A percentile compares a stretch with the other conserved stretches of the same genome.
These are phyloP conservation scores for Chaetodon auriga DNA, from an alignment of 2,113 vertebrate genomes.

Conservation along the genomic window DNA sequence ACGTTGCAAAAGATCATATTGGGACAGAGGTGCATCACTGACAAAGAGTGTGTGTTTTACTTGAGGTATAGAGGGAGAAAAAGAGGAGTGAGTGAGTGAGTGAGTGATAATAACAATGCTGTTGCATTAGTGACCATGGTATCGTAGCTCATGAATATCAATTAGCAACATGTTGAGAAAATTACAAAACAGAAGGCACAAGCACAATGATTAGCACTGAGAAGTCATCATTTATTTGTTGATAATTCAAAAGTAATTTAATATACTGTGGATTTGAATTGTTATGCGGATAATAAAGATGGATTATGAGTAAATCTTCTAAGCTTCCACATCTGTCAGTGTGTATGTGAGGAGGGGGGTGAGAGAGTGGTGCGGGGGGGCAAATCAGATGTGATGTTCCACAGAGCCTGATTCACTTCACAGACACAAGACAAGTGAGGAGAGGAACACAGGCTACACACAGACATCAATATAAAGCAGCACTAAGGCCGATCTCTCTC, in stretches of 20 bases:
- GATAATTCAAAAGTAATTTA: not conserved
- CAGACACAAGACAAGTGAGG: slow-evolving; percentile 18
- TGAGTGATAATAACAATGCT: not conserved
- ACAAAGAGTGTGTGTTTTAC: not conserved
- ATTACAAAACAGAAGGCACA: not conserved
- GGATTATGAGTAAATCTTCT: slow-evolving; percentile 19
- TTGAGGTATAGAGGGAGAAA: not conserved
- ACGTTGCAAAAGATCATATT: not conserved
- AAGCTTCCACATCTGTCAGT: not conserved
- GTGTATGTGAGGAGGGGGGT: not conserved
- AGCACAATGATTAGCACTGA: not conserved
- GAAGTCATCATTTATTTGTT: not conserved
- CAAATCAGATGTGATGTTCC: slow-evolving; percentile 29
- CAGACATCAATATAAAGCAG: slow-evolving; percentile 22
- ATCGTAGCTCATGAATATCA: not conserved
- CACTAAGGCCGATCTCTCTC: not conserved
- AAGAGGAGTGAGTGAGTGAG: not conserved
- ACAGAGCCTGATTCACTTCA: slow-evolving; percentile 48
- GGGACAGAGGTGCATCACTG: not conserved
- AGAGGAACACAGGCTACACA: slow-evolving; percentile 19
- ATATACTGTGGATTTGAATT: not conserved
- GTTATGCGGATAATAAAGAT: not conserved
- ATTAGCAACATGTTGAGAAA: not conserved
- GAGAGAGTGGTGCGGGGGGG: not conserved
- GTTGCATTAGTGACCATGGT: slow-evolving; percentile 25